Conservation (phyloP, 2,113 vertebrate species). For the Rhipidura dahli region DNA sequence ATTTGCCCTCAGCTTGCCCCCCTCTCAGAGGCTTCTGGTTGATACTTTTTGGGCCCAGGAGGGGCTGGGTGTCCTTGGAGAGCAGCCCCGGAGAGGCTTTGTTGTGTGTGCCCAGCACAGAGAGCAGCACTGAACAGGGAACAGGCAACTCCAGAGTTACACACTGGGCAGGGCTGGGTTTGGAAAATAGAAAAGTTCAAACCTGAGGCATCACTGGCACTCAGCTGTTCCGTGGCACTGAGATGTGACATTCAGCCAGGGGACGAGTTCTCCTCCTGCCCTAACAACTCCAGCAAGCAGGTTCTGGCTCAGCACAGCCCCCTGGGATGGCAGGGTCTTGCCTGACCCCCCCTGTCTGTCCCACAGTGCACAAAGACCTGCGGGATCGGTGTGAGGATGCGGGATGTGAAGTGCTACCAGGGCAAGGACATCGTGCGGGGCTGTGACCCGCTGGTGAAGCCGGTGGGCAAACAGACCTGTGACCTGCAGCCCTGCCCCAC, state of each 20-base stretch:
- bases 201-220: no score
- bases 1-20: no score
- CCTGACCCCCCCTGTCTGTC: background rate
- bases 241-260: background rate
- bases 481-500: constrained; percentile 94
- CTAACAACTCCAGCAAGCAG: accelerated
- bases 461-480: constrained; percentile 91
- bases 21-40: no score
- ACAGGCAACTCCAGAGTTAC: no score
- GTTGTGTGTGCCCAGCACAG: no score
- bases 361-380: constrained; percentile 94
- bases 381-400: constrained; percentile 89
- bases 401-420: constrained; percentile 97
- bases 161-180: no score
- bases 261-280: background rate
- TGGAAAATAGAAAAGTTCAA: no score
- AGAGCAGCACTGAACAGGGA: no score
- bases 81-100: no score
- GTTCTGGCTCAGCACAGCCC: background rate
- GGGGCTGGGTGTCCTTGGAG: no score
- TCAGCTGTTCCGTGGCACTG: background rate
- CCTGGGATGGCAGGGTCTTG: accelerated
- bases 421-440: constrained; percentile 90
- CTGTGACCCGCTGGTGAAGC: constrained; percentile 92
- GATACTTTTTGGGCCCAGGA: no score